Percentiles rank a stretch among this genome's conserved stretches.
Conservation (phyloP, 2,797 vertebrate genomes). For the Vireo griseus region DNA sequence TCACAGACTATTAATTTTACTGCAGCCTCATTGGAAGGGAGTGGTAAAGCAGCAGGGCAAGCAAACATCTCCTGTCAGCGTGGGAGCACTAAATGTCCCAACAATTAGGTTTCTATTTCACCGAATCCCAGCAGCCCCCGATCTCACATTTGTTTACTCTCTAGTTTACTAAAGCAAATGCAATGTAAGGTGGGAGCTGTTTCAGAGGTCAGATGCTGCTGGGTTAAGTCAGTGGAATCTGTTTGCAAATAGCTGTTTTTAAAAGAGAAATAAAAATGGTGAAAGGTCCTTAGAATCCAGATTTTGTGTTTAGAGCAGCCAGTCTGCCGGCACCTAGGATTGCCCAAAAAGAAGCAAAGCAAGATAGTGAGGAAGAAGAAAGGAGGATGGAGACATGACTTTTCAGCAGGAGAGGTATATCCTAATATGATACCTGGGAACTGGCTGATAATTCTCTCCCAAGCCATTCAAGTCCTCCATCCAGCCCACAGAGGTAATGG, state of each 20-base stretch:
- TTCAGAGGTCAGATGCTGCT: background rate
- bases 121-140: background rate
- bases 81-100: background rate
- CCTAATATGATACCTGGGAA: background rate
- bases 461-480: background rate
- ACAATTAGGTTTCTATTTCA: background rate
- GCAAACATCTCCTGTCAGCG: background rate
- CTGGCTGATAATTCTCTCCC: background rate
- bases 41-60: constrained; percentile 3
- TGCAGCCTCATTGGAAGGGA: constrained; percentile 65
- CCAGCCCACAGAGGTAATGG: background rate
- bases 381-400: background rate
- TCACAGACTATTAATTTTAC: constrained; percentile 75
- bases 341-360: background rate
- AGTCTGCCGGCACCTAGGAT: background rate
- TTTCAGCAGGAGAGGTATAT: background rate
- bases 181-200: background rate
- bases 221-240: background rate
- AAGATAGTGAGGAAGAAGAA: background rate
- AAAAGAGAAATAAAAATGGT: background rate
- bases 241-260: background rate
- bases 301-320: background rate
- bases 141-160: background rate
- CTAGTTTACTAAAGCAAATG: background rate
- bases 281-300: background rate